A percentile compares a stretch with the other conserved stretches of the same genome.
These are phyloP conservation scores for Sericinus montela DNA, from an alignment of 2,888 invertebrate species.

Conservation along the genomic window DNA sequence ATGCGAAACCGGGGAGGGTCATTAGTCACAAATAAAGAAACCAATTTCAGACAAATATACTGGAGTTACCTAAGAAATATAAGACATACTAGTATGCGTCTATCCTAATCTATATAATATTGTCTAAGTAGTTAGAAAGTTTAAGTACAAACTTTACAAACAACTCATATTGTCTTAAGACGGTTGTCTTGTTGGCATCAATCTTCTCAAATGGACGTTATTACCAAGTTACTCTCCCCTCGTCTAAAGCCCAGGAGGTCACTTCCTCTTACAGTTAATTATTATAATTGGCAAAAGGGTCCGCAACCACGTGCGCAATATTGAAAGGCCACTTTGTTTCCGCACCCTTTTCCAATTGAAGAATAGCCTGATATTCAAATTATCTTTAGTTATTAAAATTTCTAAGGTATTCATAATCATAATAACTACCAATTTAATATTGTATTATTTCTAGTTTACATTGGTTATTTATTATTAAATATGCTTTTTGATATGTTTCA, in stretches of 20 bases:
- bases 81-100: no score
- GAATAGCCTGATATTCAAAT: constrained; percentile 8
- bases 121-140: constrained; percentile 26
- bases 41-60: no score
- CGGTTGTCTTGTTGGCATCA: constrained; percentile 69
- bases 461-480: no score
- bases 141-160: constrained; percentile 46
- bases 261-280: constrained; percentile 75
- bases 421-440: no score
- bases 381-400: constrained; percentile 21
- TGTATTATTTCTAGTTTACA: no score
- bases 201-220: constrained; percentile 66
- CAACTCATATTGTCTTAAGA: constrained; percentile 60
- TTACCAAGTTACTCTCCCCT: constrained; percentile 58
- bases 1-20: no score
- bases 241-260: constrained; percentile 64
- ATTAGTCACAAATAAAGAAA: no score
- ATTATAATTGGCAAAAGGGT: constrained; percentile 69
- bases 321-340: constrained; percentile 45
- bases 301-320: constrained; percentile 44
- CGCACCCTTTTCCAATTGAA: constrained; percentile 28
- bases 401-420: not conserved
- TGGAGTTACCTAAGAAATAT: no score
- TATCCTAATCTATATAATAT: no score
- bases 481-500: no score